A percentile compares a stretch with the other conserved stretches of the same genome.
These are phyloP conservation scores for Dryobotodes eremita DNA, from an alignment of 2,888 invertebrate genomes.

Conservation along the genomic window DNA sequence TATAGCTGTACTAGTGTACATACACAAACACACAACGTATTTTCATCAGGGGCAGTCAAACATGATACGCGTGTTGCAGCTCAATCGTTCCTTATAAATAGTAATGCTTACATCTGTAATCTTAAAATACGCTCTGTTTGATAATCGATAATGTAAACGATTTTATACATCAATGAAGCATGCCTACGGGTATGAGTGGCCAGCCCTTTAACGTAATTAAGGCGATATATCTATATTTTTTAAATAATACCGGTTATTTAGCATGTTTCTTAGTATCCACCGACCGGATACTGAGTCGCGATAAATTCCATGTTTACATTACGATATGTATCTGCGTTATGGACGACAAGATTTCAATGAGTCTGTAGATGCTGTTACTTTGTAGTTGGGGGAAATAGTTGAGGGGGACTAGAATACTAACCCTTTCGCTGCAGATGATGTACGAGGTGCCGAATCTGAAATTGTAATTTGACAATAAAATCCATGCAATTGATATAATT, in stretches of 20 bases:
- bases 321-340: constrained; percentile 73
- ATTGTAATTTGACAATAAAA: constrained; percentile 87
- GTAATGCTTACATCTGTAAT: constrained; percentile 75
- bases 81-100: constrained; percentile 76
- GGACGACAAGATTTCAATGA: constrained; percentile 75
- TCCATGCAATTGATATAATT: constrained; percentile 89
- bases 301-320: constrained; percentile 84
- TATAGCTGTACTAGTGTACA: constrained; percentile 42
- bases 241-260: constrained; percentile 68
- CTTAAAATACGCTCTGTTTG: constrained; percentile 76
- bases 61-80: constrained; percentile 73
- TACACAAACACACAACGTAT: constrained; percentile 61
- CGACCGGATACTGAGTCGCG: constrained; percentile 78
- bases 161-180: constrained; percentile 78
- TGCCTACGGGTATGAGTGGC: constrained; percentile 66
- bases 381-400: constrained; percentile 52
- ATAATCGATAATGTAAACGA: constrained; percentile 80
- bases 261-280: constrained; percentile 79
- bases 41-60: constrained; percentile 73
- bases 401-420: constrained; percentile 58
- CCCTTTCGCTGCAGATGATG: constrained; percentile 73
- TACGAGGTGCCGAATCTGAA: constrained; percentile 84
- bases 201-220: constrained; percentile 75
- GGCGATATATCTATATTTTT: constrained; percentile 67
- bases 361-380: constrained; percentile 65